Base-by-base conservation (phyloP, 2,888 invertebrate genomes). In the Candidula unifasciata region DNA sequence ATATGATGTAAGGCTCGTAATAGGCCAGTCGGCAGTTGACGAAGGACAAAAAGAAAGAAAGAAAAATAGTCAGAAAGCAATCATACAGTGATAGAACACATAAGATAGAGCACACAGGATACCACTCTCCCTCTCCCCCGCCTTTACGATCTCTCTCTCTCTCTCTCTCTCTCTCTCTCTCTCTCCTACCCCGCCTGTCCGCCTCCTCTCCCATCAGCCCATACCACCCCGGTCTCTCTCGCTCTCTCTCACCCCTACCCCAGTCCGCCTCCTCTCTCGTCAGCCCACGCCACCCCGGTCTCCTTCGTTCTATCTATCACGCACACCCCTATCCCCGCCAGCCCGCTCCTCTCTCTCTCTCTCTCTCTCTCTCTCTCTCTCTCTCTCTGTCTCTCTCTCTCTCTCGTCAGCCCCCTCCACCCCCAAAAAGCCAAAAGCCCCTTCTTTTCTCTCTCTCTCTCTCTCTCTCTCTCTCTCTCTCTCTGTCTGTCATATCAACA, bases 381-480 rank as follows among this genome's bases (percentile, higher is more conserved):
- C 3, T 6, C 60, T 21, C 5, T n/a, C n/a, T n/a, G 5, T 16
- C 60, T 13, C n/a, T 5, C 0, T 16, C 18, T 0, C 21, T 3
- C n/a, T 16, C 60, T 13, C 21, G 24, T 60, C n/a, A 10, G 13
- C n/a, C 3, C n/a, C 18, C 60, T 16, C n/a, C 60, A 3, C n/a
- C 60, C n/a, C n/a, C 60, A 21, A 18, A 24, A 18, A 0, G 10
- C n/a, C 60, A 13, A 24, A 13, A 24, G n/a, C 60, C 21, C n/a
- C 60, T 6, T 16, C 60, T 16, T 5, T 60, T 18, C 18, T 16
- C 68, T 27, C 27, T 10, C 44, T 68, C 54, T 80, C 30, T 54
- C 57, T 81, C 81, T 81, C 57, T 73, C 81, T 73, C 57, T 73
- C 57, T 52, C 73, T 33, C 57, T 13, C 57, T 37, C 35, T 3